These are phyloP conservation scores for Tenualosa thibaudeaui DNA, from an alignment of 2,797 vertebrate genomes.

Conservation along the genomic window DNA sequence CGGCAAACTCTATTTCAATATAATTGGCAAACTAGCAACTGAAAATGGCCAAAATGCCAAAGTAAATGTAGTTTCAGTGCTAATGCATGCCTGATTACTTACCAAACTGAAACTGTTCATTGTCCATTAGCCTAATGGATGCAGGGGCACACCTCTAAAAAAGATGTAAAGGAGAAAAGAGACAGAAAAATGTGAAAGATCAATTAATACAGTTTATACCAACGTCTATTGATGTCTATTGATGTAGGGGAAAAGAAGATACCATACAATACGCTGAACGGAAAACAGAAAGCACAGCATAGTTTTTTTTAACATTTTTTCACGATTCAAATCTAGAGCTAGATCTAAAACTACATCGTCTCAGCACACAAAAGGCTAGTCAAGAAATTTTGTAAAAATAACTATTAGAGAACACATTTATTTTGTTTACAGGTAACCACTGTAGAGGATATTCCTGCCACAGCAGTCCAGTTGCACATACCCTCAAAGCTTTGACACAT, in stretches of 20 bases:
- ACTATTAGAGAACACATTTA: too few species aligned
- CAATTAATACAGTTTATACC: neutral
- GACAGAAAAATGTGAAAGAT: neutral
- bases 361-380: too few species aligned
- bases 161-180: neutral
- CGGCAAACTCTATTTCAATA: neutral
- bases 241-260: neutral
- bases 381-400: too few species aligned
- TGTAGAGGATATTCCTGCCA: too few species aligned
- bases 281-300: too few species aligned
- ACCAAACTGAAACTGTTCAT: slow-evolving; percentile 97
- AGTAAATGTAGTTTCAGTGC: neutral
- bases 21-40: neutral
- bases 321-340: too few species aligned
- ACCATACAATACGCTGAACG: neutral
- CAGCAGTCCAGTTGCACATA: too few species aligned
- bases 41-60: neutral
- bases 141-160: slow-evolving; percentile 94
- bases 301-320: too few species aligned
- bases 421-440: too few species aligned
- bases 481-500: too few species aligned
- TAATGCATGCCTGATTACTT: slow-evolving; percentile 64
- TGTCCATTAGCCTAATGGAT: slow-evolving; percentile 97
- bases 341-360: too few species aligned
- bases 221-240: neutral